Evolutionary conservation across 2,113 vertebrate species (phyloP), one percentile per base, ranked within the genome.

Genomic region (Piaya cayana): DNA sequence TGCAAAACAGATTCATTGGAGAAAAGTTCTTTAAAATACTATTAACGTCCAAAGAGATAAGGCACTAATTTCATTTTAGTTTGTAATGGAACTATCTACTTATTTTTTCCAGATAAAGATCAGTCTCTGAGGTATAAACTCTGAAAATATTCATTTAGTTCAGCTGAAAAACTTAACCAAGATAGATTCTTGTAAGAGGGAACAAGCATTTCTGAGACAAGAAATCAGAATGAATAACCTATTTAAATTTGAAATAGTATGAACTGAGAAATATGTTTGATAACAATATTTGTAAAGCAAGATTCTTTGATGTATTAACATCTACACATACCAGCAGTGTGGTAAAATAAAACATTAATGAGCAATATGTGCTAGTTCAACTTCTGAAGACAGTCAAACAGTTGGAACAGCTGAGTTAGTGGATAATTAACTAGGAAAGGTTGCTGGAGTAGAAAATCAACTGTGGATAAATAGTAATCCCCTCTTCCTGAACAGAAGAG

Each of bases 281-380:
- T 92, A 39, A 17, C 1, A 56, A 36, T 70, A 75, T 81, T 86
- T 94, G 77, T 91, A 95, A 93, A 87, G 78, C n/a, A 72, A 65
- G 36, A 36, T 87, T 79, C 58, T 94, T 92, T 89, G 67, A 53
- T 82, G 19, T 88, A 27, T 72, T 85, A 88, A 21, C 30, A 36
- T 72, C 70, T 85, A 65, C 94, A 92, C 50, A 32, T 49, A 29
- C 45, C 45, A 80, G 49, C 19, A 34, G 30, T 39, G 16, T 60
- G 55, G 63, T 56, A 72, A 91, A 90, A 88, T 84, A 59, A 79
- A 91, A 50, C 34, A 80, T 85, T 82, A 76, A 82, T 82, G 79
- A 87, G 36, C 49, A 60, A 12, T 45, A 64, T 87, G 19, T 88
- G 19, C 53, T 88, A 29, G 47, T 76, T 83, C 49, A 62, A 49